Evolutionary conservation across 2,888 invertebrate genomes (phyloP), one percentile per base, ranked within the genome.

Genomic region (Eledone cirrhosa): DNA sequence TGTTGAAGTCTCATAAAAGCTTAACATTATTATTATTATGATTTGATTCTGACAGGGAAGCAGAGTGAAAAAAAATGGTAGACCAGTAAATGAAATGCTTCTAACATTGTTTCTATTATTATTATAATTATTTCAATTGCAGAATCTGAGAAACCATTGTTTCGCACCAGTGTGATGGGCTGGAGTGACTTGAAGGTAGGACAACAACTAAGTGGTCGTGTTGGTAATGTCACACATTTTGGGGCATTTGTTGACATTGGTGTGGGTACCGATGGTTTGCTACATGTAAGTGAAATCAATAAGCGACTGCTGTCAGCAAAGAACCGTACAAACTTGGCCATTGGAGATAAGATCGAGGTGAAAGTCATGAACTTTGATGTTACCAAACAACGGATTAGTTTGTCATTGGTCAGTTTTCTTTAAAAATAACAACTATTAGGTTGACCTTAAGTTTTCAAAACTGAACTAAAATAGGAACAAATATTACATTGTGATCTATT

Each of bases 141-240:
- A 90, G 92, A 93, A 77, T 91, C 92, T 82, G 92, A 93, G 77
- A 92, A 93, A 82, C 96, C 96, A 0, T 91, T 97, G 14, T 97
- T 97, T 88, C 94, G 94, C 79, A 92, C 94, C 81, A 93, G 94
- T 24, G 91, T 96, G n/a, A 94, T 93, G 19, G 93, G 92, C 72
- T 92, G 95, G 4, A 92, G 93, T 0, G 94, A 95, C 86, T 89
- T 97, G 5, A 86, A 83, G 69, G 48, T 47, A 1, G 89, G 90
- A 4, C 87, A 65, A 79, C 65, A 19, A 72, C 75, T 91, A 48
- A 88, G 89, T 3, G 96, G 97, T n/a, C 93, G 94, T 1, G 94
- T 97, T 0, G 93, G 93, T 24, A 97, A 97, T 90, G 94, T 95
- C 0, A 96, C 96, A 0, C 94, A 95, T 82, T 98, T 98, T 90